Evolutionary conservation across 1,140 invertebrate genomes (phyloP), one percentile per base, ranked within the genome.

Genomic region (Drosophila pectinifera): DNA sequence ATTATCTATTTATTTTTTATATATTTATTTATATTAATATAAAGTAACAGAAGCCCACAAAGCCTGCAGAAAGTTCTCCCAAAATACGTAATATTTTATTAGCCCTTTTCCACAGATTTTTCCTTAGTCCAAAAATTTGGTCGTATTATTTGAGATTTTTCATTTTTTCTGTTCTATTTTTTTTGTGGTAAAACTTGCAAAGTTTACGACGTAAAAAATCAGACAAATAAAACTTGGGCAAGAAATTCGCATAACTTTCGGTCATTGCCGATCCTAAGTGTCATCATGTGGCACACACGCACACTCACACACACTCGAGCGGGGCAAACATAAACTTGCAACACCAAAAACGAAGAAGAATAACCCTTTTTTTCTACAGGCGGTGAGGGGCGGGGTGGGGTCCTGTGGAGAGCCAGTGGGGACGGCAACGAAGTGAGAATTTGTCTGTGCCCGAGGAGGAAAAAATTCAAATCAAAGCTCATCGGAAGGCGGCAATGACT

Each of bases 391-490:
- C 8, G 8, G 18, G 43, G 31, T 31, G 26, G 24, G n/a, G 16
- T 51, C 34, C 22, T 64, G 34, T 45, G 28, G 20, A 14, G 34
- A 43, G 39, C 38, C 46, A 41, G 58, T 26, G 38, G 55, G 42
- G 41, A 28, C 43, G 43, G 65, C 64, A 68, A 74, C 54, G 72
- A 74, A 73, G 72, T 63, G 72, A 58, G 63, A 63, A 74, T 74
- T 73, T 43, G 72, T 74, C 72, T 63, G 69, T 38, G 68, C 42
- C 41, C 54, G 57, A 55, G 55, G 24, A 73, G 26, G 46, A 73
- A 72, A 59, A 61, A 61, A 74, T 63, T 53, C 58, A 74, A 73
- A 74, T 74, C 69, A 69, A 72, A 74, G 69, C 69, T 73, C 69
- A 73, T 63, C 41, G 49, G 31, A 42, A 73, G 58, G 57, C 69